These are phyloP conservation scores for Pelmatolapia mariae DNA, from an alignment of 2,113 vertebrate genomes.

Conservation along the genomic window DNA sequence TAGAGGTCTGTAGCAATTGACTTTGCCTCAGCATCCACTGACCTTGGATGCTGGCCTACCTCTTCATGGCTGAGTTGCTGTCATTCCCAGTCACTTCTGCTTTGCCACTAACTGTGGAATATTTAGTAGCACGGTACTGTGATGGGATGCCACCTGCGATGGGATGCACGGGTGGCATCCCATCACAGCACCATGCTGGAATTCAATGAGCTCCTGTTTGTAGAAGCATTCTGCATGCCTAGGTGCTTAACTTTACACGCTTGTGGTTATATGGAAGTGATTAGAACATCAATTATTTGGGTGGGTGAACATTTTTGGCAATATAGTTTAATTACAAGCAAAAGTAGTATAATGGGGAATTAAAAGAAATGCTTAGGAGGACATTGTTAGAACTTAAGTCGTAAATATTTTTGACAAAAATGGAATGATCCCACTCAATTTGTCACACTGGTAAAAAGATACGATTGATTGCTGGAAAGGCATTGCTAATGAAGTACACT, in stretches of 20 bases:
- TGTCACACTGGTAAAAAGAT: not conserved
- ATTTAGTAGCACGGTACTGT: not conserved
- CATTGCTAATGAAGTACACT: not conserved
- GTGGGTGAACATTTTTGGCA: not conserved
- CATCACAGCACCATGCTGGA: fast-evolving
- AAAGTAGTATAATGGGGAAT: not conserved
- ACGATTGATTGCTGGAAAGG: not conserved
- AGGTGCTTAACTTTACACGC: not conserved
- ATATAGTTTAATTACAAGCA: not conserved
- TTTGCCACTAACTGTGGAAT: not conserved
- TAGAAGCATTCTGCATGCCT: not conserved
- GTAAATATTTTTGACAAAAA: not conserved
- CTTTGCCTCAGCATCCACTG: not conserved
- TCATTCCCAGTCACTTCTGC: not conserved
- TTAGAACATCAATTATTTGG: not conserved
- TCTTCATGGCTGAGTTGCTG: not conserved
- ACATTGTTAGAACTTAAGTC: not conserved
- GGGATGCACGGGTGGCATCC: not conserved
- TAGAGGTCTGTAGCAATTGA: not conserved
- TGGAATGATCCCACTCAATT: not conserved
- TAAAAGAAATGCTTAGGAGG: not conserved
- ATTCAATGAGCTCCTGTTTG: not conserved
- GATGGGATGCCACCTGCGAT: not conserved
- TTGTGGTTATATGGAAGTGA: not conserved
- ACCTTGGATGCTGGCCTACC: not conserved